A percentile compares a stretch with the other conserved stretches of the same genome.
These are phyloP conservation scores for Harpagifer antarcticus DNA, from an alignment of 2,797 vertebrate genomes.

Conservation along the genomic window DNA sequence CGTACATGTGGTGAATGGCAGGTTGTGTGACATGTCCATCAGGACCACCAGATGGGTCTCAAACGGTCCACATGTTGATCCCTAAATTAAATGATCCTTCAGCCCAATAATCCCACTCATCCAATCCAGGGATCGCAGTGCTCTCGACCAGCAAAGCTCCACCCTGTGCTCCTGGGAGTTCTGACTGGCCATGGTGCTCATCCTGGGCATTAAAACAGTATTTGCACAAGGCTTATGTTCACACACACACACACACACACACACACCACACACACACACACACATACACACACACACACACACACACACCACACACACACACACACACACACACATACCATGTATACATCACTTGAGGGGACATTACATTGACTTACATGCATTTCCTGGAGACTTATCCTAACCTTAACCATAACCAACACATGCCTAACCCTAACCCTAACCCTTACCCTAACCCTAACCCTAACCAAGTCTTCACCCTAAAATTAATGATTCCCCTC, in stretches of 20 bases:
- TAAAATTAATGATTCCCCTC: no score
- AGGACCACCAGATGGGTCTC: slow-evolving; percentile 77
- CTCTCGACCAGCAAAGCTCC: slow-evolving; percentile 52
- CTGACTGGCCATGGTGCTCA: slow-evolving; percentile 19
- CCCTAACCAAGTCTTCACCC: no score
- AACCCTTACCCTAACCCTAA: no score
- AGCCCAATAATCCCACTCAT: slow-evolving; percentile 80
- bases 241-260: not conserved
- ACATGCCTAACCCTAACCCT: no score
- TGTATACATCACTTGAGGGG: no score
- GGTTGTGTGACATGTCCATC: slow-evolving; percentile 64
- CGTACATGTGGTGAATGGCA: slow-evolving; percentile 52
- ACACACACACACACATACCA: no score
- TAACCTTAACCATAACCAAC: no score
- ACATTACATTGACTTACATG: no score
- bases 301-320: no score
- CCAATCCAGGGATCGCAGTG: slow-evolving; percentile 67
- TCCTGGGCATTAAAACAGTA: slow-evolving; percentile 17
- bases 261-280: no score
- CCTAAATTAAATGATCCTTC: slow-evolving; percentile 81
- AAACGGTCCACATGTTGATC: slow-evolving; percentile 78
- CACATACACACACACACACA: no score
- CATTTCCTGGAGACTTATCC: no score
- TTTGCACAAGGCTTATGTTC: not conserved
- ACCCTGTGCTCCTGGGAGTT: slow-evolving; percentile 57